Conservation (phyloP, 2,797 vertebrate genomes). For the Anomalospiza imberbis region DNA sequence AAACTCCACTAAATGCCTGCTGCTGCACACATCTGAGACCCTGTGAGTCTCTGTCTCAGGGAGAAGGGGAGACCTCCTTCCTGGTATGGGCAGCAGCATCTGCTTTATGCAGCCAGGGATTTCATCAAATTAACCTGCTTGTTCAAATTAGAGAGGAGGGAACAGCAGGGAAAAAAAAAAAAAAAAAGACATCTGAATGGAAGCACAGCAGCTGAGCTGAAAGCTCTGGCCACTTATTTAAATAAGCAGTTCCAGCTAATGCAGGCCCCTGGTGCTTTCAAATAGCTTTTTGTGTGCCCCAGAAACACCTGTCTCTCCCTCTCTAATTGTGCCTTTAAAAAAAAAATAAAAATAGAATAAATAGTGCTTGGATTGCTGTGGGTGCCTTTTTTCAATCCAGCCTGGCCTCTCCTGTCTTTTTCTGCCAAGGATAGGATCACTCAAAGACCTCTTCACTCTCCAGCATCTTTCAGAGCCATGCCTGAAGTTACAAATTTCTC, state of each 20-base stretch:
- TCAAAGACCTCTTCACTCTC: neutral
- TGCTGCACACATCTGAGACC: neutral
- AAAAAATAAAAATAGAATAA: neutral
- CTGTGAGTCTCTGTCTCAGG: neutral
- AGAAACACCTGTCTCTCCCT: neutral
- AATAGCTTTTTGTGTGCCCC: constrained; percentile 8
- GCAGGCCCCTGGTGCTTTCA: neutral
- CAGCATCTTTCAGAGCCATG: neutral
- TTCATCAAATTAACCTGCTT: constrained; percentile 28
- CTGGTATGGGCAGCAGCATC: neutral
- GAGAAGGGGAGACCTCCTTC: neutral
- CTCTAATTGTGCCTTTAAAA: neutral
- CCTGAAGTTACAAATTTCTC: neutral
- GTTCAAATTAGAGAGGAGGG: neutral
- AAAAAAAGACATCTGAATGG: neutral
- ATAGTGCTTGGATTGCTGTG: neutral
- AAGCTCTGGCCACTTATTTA: constrained; percentile 49
- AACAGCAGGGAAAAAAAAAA: neutral
- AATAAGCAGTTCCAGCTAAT: constrained; percentile 44
- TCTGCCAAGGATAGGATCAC: neutral
- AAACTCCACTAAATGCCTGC: neutral
- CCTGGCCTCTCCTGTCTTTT: neutral
- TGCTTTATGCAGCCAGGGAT: neutral
- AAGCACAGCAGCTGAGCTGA: constrained; percentile 25
- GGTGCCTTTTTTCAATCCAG: neutral